Evolutionary conservation across 2,888 invertebrate species (phyloP).

Genomic region (Toxonevra muliebris): DNA sequence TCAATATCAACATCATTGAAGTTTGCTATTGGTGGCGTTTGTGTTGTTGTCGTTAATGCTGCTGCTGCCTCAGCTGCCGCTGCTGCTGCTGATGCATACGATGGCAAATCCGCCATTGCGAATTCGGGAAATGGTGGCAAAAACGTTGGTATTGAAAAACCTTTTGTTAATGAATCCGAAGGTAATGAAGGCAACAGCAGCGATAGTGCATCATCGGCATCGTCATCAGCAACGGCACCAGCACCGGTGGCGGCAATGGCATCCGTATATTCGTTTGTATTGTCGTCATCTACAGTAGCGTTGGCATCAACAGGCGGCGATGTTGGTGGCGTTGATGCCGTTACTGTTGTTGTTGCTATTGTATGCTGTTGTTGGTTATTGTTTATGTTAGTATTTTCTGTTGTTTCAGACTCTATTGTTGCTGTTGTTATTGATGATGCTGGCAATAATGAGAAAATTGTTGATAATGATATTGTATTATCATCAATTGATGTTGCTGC

Average conservation of each 20-base stretch:
- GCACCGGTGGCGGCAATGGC: constrained; percentile 35
- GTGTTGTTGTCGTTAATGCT: not conserved
- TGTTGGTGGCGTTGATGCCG: constrained; percentile 15
- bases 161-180: constrained; percentile 57
- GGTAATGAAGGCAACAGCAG: constrained; percentile 36
- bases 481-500: constrained; percentile 3
- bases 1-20: not conserved
- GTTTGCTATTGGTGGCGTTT: not conserved
- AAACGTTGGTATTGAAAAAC: constrained; percentile 60
- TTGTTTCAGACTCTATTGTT: constrained; percentile 11
- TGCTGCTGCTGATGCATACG: constrained; percentile 50
- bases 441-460: not conserved
- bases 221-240: constrained; percentile 4
- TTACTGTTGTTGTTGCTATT: constrained; percentile 17
- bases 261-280: not conserved
- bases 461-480: constrained; percentile 3
- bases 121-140: constrained; percentile 59
- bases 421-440: constrained; percentile 11
- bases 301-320: not conserved
- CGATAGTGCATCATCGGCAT: constrained; percentile 2
- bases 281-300: not conserved
- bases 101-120: constrained; percentile 56
- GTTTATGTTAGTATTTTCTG: constrained; percentile 10
- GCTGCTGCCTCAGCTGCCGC: constrained; percentile 37
- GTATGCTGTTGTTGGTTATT: constrained; percentile 10